Conservation (phyloP, 2,113 vertebrate species). For the Myotis yumanensis region DNA sequence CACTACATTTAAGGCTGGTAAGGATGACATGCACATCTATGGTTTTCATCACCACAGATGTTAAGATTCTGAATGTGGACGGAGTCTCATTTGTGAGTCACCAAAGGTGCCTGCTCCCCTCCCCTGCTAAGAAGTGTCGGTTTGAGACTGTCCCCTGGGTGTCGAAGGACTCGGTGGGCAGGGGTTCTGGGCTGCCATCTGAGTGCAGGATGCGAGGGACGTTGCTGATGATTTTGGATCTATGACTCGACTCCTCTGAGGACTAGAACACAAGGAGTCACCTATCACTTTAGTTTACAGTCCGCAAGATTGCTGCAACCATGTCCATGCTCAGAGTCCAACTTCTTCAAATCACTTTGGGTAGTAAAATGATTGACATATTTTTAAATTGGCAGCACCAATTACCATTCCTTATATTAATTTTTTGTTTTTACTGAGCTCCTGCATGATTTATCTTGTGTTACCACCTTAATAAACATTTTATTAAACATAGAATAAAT, state of each 20-base stretch:
- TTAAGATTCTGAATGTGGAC: slow-evolving; percentile 53
- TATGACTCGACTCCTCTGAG: slow-evolving; percentile 51
- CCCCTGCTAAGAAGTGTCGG: slow-evolving; percentile 33
- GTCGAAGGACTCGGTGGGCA: neutral
- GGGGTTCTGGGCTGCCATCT: neutral
- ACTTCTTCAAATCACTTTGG: slow-evolving; percentile 76
- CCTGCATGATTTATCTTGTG: slow-evolving; percentile 88
- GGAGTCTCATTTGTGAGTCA: slow-evolving; percentile 39
- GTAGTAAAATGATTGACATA: slow-evolving; percentile 77
- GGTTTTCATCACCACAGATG: slow-evolving; percentile 33
- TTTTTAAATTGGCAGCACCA: slow-evolving; percentile 81
- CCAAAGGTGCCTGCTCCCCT: slow-evolving; percentile 31
- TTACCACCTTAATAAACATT: slow-evolving; percentile 88
- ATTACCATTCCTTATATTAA: slow-evolving; percentile 81
- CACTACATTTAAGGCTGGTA: slow-evolving; percentile 73
- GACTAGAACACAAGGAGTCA: slow-evolving; percentile 57
- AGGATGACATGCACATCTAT: neutral
- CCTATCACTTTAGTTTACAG: slow-evolving; percentile 62
- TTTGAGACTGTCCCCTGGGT: neutral
- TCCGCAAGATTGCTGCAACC: slow-evolving; percentile 72
- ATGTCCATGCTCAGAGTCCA: slow-evolving; percentile 77
- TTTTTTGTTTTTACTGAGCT: slow-evolving; percentile 85
- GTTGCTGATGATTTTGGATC: slow-evolving; percentile 27
- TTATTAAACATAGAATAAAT: slow-evolving; percentile 81
- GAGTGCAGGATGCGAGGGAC: neutral